phyloP scores from a whole-genome alignment of 2,113 vertebrate genomes.

The Sterrhoptilus dennistouni region DNA sequence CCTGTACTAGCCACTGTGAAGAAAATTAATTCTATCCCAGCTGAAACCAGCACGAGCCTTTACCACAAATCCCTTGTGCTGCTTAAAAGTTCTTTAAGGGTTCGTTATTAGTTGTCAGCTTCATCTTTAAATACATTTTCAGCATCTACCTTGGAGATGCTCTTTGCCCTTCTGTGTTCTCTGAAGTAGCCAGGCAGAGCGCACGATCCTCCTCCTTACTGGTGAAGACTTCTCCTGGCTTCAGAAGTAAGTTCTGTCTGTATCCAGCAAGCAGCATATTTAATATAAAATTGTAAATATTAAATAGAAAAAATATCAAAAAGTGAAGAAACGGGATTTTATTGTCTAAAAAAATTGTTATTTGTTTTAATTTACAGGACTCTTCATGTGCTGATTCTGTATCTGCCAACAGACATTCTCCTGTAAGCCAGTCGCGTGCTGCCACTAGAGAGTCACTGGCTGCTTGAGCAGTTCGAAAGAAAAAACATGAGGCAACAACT shows the following conservation, averaged over 20 bases:
- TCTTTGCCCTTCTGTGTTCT: conserved; percentile 8
- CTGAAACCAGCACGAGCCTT: neutral
- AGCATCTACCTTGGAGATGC: conserved; percentile 44
- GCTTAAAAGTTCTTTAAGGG: neutral
- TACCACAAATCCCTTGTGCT: neutral
- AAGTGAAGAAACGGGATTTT: neutral
- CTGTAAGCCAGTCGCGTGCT: conserved; percentile 36
- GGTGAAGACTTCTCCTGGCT: conserved; percentile 61
- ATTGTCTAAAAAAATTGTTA: conserved; percentile 45
- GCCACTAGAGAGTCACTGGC: conserved; percentile 49
- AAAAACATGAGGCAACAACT: neutral
- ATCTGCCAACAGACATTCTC: conserved; percentile 55
- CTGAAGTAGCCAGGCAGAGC: conserved; percentile 52
- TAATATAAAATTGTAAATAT: neutral
- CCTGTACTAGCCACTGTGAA: neutral
- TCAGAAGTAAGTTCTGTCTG: conserved; percentile 59
- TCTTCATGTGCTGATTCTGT: conserved; percentile 58
- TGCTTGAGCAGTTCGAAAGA: conserved; percentile 48
- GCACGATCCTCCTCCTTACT: conserved; percentile 3
- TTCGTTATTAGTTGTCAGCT: neutral
- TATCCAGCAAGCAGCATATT: neutral
- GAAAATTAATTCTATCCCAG: neutral
- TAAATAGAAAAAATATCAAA: neutral
- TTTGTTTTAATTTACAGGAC: conserved; percentile 69
- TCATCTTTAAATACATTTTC: neutral